Conservation (phyloP, 2,888 invertebrate species). For the Troilus luridus region DNA sequence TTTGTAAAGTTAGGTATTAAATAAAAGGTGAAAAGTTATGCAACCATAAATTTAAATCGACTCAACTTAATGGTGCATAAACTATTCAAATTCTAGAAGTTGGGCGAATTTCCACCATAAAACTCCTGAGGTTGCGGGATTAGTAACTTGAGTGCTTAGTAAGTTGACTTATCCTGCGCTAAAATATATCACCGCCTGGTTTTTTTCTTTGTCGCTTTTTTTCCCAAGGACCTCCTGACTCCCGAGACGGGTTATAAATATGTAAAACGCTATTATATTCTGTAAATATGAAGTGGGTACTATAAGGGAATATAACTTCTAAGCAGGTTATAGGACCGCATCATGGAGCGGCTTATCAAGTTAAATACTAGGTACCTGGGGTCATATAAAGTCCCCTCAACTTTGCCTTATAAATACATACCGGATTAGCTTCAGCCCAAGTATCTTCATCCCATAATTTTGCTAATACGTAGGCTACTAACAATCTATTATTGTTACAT, state of each 20-base stretch:
- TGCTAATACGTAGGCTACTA: neutral
- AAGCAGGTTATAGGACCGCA: neutral
- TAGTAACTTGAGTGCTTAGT: neutral
- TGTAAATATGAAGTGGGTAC: constrained; percentile 5
- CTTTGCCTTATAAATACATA: neutral
- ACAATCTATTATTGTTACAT: no score
- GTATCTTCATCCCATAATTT: constrained; percentile 1
- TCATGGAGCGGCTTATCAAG: constrained; percentile 12
- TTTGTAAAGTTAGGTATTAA: neutral
- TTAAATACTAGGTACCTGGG: constrained; percentile 11
- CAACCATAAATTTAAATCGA: neutral
- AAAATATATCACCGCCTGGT: neutral
- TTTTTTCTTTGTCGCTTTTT: neutral
- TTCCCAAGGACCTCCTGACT: neutral
- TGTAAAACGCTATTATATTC: constrained; percentile 6
- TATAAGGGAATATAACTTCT: constrained; percentile 38
- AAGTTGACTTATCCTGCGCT: neutral
- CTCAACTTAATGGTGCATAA: neutral
- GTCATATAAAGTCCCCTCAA: neutral
- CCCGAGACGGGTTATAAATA: constrained; percentile 5
- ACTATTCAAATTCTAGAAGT: constrained; percentile 3
- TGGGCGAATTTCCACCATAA: neutral
- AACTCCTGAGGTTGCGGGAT: neutral
- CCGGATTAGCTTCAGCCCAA: neutral
- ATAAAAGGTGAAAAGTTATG: neutral